Evolutionary conservation across 1,140 invertebrate genomes (phyloP), one percentile per base, ranked within the genome.

Genomic region (Ptiloglossa arizonensis): DNA sequence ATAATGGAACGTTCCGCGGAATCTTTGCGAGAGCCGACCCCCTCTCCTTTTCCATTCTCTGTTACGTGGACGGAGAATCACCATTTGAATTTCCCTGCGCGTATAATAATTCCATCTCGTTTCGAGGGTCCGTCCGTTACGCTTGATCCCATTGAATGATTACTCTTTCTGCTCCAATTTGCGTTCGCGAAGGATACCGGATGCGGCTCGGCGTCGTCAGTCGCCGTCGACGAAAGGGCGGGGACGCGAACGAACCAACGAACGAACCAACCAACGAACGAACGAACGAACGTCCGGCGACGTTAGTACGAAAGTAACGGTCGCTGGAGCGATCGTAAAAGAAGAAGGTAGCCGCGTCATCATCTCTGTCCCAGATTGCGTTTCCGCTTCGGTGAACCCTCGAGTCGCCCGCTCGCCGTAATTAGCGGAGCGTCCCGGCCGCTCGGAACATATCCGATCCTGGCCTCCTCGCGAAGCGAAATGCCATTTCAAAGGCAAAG

Each of bases 291-390:
- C 22, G 73, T 76, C 64, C 56, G n/a, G 41, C 35, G 54, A 69
- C 22, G 52, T 59, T 38, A 38, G 41, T 22, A 48, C 38, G 41
- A 57, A 59, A 68, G 22, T 8, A 8, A 32, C 4, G 62, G 11
- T 66, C 64, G 44, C 29, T 27, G 22, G 19, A 24, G 17, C 50
- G 59, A 59, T 78, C 62, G 67, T 59, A 66, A 78, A 78, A 71
- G 54, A 54, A 67, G 66, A 19, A 72, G 52, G 59, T 54, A 29
- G 56, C 54, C 69, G 71, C 54, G 78, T 76, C 70, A 76, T 82
- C 79, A 72, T 82, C 68, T 48, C 50, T 11, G 74, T 57, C 70
- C 68, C 56, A 82, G 80, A 83, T 83, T 82, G 68, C 81, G 27
- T 64, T 70, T 82, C 63, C 48, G 38, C 68, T 41, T 22, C 62